phyloP scores from a whole-genome alignment of 37 sponge, comb jelly and placozoan genomes.

The Ephydatia muelleri region DNA sequence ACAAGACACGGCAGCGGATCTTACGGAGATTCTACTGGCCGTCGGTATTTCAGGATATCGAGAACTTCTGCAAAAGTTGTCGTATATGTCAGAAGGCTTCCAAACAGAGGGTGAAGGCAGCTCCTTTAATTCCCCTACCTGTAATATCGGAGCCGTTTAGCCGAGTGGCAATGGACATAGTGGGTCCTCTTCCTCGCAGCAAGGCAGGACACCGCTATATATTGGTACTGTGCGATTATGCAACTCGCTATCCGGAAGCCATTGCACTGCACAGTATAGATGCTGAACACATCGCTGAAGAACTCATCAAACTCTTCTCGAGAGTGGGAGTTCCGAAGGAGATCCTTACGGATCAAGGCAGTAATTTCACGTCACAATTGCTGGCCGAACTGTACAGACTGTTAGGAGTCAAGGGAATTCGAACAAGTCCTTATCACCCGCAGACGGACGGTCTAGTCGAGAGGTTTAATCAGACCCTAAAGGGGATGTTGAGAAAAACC shows the following conservation, averaged over 20 bases:
- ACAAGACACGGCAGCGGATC: constrained; percentile 41
- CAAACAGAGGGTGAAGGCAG: constrained; percentile 1
- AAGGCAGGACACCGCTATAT: constrained; percentile 30
- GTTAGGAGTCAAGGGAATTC: constrained; percentile 18
- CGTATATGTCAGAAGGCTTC: constrained; percentile 26
- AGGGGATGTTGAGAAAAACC: constrained; percentile 24
- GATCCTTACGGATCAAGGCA: constrained; percentile 55
- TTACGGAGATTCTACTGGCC: constrained; percentile 57
- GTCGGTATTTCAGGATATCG: constrained; percentile 37
- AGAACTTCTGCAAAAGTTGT: constrained; percentile 30
- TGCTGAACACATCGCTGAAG: constrained; percentile 48
- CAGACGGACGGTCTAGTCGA: constrained; percentile 48
- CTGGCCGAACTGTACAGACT: constrained; percentile 28
- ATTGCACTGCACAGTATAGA: constrained; percentile 33
- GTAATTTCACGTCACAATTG: constrained; percentile 37
- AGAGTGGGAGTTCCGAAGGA: constrained; percentile 44
- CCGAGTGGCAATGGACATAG: constrained; percentile 59
- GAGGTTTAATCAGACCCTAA: constrained; percentile 30
- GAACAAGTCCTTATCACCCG: constrained; percentile 36
- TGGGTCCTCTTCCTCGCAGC: constrained; percentile 49
- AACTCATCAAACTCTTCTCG: constrained; percentile 33
- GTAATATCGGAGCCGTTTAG: constrained; percentile 33
- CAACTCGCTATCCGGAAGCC: constrained; percentile 54
- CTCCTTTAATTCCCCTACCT: constrained; percentile 56
- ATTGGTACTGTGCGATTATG: constrained; percentile 43